Evolutionary conservation across 1,140 invertebrate genomes (phyloP).

Genomic region (Drosophila nannoptera): DNA sequence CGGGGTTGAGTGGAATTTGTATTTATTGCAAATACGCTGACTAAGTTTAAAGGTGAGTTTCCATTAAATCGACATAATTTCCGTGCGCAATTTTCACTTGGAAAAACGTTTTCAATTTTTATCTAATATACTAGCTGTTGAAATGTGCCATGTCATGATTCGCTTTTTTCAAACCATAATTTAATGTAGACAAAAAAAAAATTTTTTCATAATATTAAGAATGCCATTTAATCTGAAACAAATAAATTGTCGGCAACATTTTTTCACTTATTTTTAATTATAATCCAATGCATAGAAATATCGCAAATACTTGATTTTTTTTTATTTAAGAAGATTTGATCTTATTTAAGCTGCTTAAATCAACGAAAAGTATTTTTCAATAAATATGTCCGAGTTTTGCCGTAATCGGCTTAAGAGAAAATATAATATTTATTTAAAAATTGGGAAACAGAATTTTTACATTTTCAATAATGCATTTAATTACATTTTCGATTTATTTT

Average conservation of each 20-base stretch:
- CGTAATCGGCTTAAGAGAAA: background rate
- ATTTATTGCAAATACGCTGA: slow-evolving; percentile 59
- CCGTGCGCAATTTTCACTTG: too few species aligned
- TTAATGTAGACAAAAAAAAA: background rate
- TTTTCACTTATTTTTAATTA: slow-evolving; percentile 1
- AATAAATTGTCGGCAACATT: background rate
- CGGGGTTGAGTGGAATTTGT: slow-evolving; percentile 51
- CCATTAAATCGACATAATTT: slow-evolving; percentile 22
- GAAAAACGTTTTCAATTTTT: background rate
- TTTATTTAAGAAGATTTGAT: too few species aligned
- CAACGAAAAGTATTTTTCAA: background rate
- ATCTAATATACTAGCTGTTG: background rate
- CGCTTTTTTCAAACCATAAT: background rate
- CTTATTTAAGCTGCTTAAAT: too few species aligned
- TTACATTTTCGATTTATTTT: background rate
- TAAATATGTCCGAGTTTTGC: background rate
- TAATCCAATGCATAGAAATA: background rate
- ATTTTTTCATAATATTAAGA: background rate
- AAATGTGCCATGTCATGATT: background rate
- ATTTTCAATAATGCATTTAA: background rate
- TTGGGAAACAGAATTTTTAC: background rate
- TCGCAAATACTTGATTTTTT: background rate
- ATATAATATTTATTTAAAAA: background rate
- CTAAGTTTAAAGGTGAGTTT: slow-evolving; percentile 60
- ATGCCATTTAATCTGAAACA: background rate